A percentile compares a stretch with the other conserved stretches of the same genome.
Evolutionary conservation across 2,888 invertebrate species (phyloP).

Genomic region (Drosophila leonis): DNA sequence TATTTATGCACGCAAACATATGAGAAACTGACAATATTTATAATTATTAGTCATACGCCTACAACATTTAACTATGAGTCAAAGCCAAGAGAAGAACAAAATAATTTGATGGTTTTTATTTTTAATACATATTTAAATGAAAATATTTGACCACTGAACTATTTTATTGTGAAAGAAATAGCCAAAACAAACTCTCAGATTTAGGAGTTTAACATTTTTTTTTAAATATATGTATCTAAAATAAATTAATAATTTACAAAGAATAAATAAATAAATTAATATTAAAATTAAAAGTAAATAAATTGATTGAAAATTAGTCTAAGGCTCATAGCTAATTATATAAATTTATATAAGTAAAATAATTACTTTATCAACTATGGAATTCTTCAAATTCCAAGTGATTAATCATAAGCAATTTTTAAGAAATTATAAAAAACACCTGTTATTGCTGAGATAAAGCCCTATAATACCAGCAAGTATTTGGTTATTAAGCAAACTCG

Average conservation of each 20-base stretch:
- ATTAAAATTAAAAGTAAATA: background rate
- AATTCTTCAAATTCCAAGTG: background rate
- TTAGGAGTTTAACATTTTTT: background rate
- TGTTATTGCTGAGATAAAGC: background rate
- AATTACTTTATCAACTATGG: background rate
- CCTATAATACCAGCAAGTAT: background rate
- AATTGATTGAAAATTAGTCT: no score
- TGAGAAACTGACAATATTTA: constrained; percentile 21
- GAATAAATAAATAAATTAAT: background rate
- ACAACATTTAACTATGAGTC: constrained; percentile 14
- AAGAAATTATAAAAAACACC: background rate
- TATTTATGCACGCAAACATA: constrained; percentile 15
- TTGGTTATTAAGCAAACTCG: background rate
- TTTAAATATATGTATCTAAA: no score
- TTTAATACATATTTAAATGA: background rate
- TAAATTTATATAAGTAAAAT: background rate
- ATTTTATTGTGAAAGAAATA: background rate
- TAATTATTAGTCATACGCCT: constrained; percentile 57
- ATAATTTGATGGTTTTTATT: background rate
- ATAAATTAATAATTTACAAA: no score
- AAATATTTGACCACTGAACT: background rate
- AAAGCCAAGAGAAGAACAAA: constrained; percentile 18
- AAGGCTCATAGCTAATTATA: no score
- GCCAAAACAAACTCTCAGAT: background rate
- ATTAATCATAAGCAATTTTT: no score